These are phyloP conservation scores for Piscicola geometra DNA, from an alignment of 2,888 invertebrate genomes.

Conservation along the genomic window DNA sequence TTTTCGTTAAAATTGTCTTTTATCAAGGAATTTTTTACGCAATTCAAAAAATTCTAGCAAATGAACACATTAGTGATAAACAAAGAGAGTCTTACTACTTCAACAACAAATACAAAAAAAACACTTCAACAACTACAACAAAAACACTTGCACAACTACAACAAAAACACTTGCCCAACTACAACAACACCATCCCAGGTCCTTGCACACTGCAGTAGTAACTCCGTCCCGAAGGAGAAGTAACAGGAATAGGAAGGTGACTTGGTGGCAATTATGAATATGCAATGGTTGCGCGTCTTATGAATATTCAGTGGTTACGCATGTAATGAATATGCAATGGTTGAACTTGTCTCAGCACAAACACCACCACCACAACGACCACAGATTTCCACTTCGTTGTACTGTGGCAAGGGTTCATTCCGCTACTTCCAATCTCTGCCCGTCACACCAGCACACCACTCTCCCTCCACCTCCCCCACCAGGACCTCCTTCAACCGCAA, in stretches of 20 bases:
- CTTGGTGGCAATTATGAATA: not conserved
- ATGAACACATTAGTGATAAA: no score
- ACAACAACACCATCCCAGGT: not conserved
- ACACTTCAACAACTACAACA: no score
- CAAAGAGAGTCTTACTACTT: no score
- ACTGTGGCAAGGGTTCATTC: not conserved
- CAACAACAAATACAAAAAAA: no score
- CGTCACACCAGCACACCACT: conserved; percentile 42
- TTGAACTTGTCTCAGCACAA: not conserved
- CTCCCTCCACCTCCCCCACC: conserved; percentile 39
- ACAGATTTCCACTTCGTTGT: not conserved
- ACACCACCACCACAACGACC: no score
- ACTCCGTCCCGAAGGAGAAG: conserved; percentile 23
- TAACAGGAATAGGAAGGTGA: conserved; percentile 21
- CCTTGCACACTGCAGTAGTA: conserved; percentile 14
- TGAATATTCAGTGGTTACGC: not conserved
- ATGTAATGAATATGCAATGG: not conserved
- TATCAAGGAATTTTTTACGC: no score
- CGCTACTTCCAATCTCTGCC: conserved; percentile 41
- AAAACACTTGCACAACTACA: no score
- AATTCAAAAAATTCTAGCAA: no score
- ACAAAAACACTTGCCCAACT: no score
- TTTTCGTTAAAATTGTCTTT: no score
- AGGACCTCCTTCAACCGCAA: conserved; percentile 34
- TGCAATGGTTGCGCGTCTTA: not conserved